phyloP scores from a whole-genome alignment of 2,797 vertebrate species.

The Poeciliopsis paucimaculata region DNA sequence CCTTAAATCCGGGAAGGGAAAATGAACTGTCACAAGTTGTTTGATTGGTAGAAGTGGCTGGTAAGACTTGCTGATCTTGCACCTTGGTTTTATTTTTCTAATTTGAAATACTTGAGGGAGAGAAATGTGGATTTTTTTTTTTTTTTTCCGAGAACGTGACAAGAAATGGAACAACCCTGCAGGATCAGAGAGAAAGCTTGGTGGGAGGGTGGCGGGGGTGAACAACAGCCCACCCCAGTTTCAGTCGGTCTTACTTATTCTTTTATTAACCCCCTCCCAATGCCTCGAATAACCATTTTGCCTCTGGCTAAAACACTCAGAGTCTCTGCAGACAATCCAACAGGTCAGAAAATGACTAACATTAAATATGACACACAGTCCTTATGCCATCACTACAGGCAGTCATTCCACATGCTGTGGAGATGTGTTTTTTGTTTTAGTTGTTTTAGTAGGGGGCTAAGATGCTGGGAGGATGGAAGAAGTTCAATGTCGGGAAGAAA shows the following conservation, averaged over 20 bases:
- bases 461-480: background rate
- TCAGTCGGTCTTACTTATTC: slow-evolving; percentile 42
- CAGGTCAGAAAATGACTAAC: slow-evolving; percentile 65
- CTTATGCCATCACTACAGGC: slow-evolving; percentile 51
- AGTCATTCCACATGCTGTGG: slow-evolving; percentile 47
- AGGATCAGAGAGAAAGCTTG: slow-evolving; percentile 39
- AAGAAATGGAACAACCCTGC: slow-evolving; percentile 36
- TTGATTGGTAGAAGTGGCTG: slow-evolving; percentile 46
- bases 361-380: slow-evolving; percentile 69
- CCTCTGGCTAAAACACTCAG: slow-evolving; percentile 50
- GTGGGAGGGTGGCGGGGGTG: background rate
- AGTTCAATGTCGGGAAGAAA: background rate
- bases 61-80: slow-evolving; percentile 22
- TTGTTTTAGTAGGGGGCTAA: background rate
- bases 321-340: slow-evolving; percentile 44
- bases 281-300: slow-evolving; percentile 52
- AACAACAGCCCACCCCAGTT: slow-evolving; percentile 33
- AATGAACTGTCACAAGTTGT: slow-evolving; percentile 56
- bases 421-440: background rate
- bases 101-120: slow-evolving; percentile 50
- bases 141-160: background rate
- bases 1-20: slow-evolving; percentile 45
- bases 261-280: slow-evolving; percentile 64
- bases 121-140: slow-evolving; percentile 28
- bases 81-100: slow-evolving; percentile 1